These are phyloP conservation scores for Hirtodrosophila duncani DNA, from an alignment of 2,888 invertebrate genomes.

Conservation along the genomic window DNA sequence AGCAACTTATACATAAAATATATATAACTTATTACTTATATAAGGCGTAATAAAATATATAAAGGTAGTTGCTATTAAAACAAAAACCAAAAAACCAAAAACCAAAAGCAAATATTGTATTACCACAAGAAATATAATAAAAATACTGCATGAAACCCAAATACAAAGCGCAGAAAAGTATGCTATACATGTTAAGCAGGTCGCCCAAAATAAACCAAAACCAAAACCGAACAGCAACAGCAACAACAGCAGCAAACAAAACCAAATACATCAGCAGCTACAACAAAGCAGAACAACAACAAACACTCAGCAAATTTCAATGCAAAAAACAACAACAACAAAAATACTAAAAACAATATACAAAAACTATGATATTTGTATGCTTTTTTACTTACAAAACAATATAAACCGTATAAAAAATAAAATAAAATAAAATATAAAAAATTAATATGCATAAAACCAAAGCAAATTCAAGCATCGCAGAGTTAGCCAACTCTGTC, in stretches of 20 bases:
- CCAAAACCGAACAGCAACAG: constrained; percentile 33
- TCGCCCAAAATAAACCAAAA: constrained; percentile 47
- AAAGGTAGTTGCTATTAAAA: constrained; percentile 70
- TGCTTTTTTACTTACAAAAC: constrained; percentile 60
- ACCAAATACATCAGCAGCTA: constrained; percentile 27
- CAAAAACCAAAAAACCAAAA: constrained; percentile 56
- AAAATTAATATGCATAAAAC: constrained; percentile 15
- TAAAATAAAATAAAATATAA: constrained; percentile 14
- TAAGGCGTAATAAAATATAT: constrained; percentile 52
- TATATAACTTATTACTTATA: constrained; percentile 72
- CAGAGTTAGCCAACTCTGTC: constrained; percentile 1
- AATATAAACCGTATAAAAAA: constrained; percentile 27
- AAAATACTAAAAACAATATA: constrained; percentile 25
- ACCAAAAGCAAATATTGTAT: no score
- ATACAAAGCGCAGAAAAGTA: no score
- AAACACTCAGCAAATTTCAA: constrained; percentile 29
- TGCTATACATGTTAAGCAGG: no score
- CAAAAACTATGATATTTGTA: constrained; percentile 56
- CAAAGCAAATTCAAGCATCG: no score
- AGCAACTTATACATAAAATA: constrained; percentile 44
- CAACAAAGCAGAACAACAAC: constrained; percentile 20
- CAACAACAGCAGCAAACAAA: constrained; percentile 32
- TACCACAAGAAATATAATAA: no score
- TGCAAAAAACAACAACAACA: constrained; percentile 20
- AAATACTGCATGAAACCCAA: no score